Base-by-base conservation (phyloP, 2,888 invertebrate genomes). In the Cremastobaeus sp. region DNA sequence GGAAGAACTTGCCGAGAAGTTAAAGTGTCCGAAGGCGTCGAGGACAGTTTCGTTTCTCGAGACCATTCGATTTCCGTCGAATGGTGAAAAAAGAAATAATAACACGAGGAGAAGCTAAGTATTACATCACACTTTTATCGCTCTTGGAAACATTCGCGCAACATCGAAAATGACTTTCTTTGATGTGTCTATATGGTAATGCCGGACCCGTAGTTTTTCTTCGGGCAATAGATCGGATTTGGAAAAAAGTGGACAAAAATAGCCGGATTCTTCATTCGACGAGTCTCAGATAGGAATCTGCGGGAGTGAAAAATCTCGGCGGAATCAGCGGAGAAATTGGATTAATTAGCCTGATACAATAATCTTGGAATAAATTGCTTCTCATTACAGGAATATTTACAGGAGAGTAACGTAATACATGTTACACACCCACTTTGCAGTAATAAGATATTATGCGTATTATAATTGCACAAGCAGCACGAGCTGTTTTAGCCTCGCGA, bases 1-100 rank as follows among this genome's bases (percentile, higher is more conserved):
- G 21, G 50, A 55, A 50, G 30, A 74, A 74, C 74, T 74, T 70
- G 65, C 55, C 21, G 30, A 50, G 64, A 74, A 74, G 70, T 74
- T 74, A 70, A 74, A 74, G 66, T 74, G 70, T 74, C 70, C 70
- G 41, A 70, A 65, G 69, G 69, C 70, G 60, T 55, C 55, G 65
- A 74, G 65, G 65, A 74, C 65, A 65, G 74, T 65, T 69, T 69
- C 69, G 48, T 69, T 68, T 69, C 69, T 37, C 50, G 30, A 69
- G 54, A 74, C 65, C 65, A 60, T 74, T 74, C 74, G 74, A 74
- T 74, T 74, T 59, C 65, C 41, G 34, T 30, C 65, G 52, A 65
- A 54, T 48, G 32, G 28, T 32, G 30, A 25, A 25, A 43, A 50
- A 64, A 64, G 41, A 37, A 28, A 54, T 47, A 52, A 60, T 45